Evolutionary conservation across 2,888 invertebrate genomes (phyloP), one percentile per base, ranked within the genome.

Genomic region (Diaperis boleti): DNA sequence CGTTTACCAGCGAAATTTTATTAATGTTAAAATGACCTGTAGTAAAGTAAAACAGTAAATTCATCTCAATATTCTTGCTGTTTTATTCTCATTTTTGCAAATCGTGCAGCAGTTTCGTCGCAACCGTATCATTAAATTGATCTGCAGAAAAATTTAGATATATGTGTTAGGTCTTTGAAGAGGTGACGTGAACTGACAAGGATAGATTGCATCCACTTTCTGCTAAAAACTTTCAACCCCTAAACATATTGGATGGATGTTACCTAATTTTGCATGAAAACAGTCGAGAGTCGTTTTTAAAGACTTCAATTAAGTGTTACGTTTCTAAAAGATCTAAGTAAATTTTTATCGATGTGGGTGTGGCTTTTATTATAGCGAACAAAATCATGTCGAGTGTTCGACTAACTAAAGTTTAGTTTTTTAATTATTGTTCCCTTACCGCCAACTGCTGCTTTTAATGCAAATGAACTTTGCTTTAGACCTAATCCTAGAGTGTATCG

Each of bases 401-500:
- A n/a, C n/a, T n/a, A n/a, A n/a, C 8, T 17, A 17, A 33, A 33
- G 33, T 33, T 33, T 33, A 5, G 41, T 18, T 17, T 17, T 42
- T 42, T n/a, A 17, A 41, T 41, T 14, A 42, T 42, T 33, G 11
- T 6, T 20, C 20, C 41, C 41, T 1, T 10, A 20, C 7, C 20
- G 35, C 13, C 55, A 42, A 31, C 29, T 55, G 55, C 18, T 42
- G 11, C 20, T 22, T 55, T 18, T 18, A 14, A 42, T 55, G 41
- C 17, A 42, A 31, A 54, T 37, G 22, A 54, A 55, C 26, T 26
- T 17, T 31, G 55, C 17, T 55, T 31, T 42, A 13, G 26, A 42
- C 55, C 42, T 55, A 42, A 55, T 55, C 31, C 50, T 3, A 18
- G 31, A 42, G 55, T 55, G 17, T 39, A 54, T 55, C 42, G 31